Evolutionary conservation across 2,113 vertebrate genomes (phyloP), one percentile per base, ranked within the genome.

Genomic region (Crotalus viridis): DNA sequence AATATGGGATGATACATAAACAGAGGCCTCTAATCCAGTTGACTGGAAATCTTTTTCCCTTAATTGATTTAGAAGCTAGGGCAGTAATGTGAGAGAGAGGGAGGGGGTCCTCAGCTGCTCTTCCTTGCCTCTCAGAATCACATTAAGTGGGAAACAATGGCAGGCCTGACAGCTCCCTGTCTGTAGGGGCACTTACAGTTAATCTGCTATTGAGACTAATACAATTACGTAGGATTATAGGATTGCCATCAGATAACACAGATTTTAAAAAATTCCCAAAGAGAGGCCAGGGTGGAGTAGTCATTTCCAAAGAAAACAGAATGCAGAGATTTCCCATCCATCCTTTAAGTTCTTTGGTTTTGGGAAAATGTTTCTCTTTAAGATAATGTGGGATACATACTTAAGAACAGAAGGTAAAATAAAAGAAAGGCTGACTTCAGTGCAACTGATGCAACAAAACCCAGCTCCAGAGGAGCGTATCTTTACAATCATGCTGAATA

Each of bases 61-160:
- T 98, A 98, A 98, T 98, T 98, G 97, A 97, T 97, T 98, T 98
- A 98, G 97, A 98, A 98, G 97, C 93, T 97, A 93, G 96, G 97
- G 94, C 96, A 97, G 96, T 97, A 98, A 98, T 95, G 96, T 97
- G 97, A 98, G 98, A 96, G 81, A 93, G 96, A 39, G 33, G 33
- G 33, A 21, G 74, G 95, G 56, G 92, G 93, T 95, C 96, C 95
- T 96, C 95, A 97, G 96, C 95, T 97, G 96, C 95, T 97, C 96
- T 97, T 97, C 95, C 96, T 95, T 94, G 95, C 95, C 96, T 96
- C 95, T 95, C 69, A 51, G 97, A 98, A 98, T 98, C 96, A 95
- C 97, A 98, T 98, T 98, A 98, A 97, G 96, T 96, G 95, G 95
- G 95, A 97, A 98, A 98, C 98, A 98, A 98, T 97, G 97, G 97